A percentile compares a stretch with the other conserved stretches of the same genome.
phyloP scores from a whole-genome alignment of 2,113 vertebrate species.

The Taurulus bubalis region DNA sequence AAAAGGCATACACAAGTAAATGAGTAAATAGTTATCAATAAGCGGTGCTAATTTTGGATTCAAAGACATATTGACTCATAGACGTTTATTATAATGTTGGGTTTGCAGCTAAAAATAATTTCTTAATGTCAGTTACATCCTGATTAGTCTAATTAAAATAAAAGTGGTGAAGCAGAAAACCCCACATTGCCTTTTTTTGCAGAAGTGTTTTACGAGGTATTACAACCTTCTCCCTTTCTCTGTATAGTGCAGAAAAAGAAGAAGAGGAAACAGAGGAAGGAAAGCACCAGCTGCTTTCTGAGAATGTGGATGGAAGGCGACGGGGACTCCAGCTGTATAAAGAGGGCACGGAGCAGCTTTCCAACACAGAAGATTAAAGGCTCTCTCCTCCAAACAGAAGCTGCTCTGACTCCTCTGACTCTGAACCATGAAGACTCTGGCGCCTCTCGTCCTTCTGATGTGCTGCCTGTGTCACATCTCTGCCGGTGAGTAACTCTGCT shows the following conservation, averaged over 20 bases:
- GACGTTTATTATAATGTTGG: too few relatives aligned
- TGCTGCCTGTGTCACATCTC: conserved; percentile 1
- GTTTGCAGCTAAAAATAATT: too few relatives aligned
- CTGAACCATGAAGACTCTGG: conserved; percentile 53
- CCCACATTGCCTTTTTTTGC: neutral
- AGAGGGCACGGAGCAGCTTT: neutral
- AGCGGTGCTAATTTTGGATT: too few relatives aligned
- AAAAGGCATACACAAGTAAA: too few relatives aligned
- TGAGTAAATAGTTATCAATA: too few relatives aligned
- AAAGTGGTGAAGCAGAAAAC: neutral
- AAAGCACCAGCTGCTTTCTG: neutral
- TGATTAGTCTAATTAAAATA: neutral
- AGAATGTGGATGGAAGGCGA: neutral
- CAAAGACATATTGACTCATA: too few relatives aligned
- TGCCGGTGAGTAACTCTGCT: conserved; percentile 33
- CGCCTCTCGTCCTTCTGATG: conserved; percentile 2
- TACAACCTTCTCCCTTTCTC: neutral
- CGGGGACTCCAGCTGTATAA: neutral
- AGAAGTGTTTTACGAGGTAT: neutral
- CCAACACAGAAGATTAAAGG: conserved; percentile 11
- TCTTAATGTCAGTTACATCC: neutral
- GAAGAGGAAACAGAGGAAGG: neutral
- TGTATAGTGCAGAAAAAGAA: neutral
- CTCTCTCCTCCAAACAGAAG: neutral
- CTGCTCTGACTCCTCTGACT: conserved; percentile 9